Evolutionary conservation across 2,113 vertebrate species (phyloP).

Genomic region (Echinops telfairi): DNA sequence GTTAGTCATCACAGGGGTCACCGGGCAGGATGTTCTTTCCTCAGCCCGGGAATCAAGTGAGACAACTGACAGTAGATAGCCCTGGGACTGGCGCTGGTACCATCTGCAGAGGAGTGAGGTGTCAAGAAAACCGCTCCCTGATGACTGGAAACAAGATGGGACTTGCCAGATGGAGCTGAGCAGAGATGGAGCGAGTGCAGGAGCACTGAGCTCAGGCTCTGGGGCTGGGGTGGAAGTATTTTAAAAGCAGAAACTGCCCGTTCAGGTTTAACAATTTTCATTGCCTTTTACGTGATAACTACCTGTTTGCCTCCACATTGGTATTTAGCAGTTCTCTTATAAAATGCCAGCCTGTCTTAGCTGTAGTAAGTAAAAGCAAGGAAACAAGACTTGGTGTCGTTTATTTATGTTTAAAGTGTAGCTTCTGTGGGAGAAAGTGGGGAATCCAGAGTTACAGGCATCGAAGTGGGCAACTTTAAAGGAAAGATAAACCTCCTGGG

Average conservation of each 20-base stretch:
- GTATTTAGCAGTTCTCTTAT: not conserved
- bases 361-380: not conserved
- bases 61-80: not conserved
- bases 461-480: not conserved
- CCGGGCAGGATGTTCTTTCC: accelerated
- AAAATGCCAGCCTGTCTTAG: not conserved
- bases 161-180: not conserved
- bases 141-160: not conserved
- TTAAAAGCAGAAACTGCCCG: not conserved
- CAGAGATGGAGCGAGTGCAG: not conserved
- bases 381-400: not conserved
- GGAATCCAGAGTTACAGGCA: not conserved
- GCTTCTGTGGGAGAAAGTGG: not conserved
- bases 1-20: not conserved
- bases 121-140: not conserved
- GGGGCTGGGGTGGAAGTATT: accelerated
- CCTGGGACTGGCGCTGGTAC: not conserved
- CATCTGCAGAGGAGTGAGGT: not conserved
- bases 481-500: not conserved
- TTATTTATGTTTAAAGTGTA: not conserved
- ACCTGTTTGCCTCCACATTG: not conserved
- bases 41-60: accelerated
- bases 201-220: not conserved
- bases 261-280: not conserved
- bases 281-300: not conserved